These are phyloP conservation scores for Leptopilina drosophilae DNA, from an alignment of 2,888 invertebrate genomes.

Conservation along the genomic window DNA sequence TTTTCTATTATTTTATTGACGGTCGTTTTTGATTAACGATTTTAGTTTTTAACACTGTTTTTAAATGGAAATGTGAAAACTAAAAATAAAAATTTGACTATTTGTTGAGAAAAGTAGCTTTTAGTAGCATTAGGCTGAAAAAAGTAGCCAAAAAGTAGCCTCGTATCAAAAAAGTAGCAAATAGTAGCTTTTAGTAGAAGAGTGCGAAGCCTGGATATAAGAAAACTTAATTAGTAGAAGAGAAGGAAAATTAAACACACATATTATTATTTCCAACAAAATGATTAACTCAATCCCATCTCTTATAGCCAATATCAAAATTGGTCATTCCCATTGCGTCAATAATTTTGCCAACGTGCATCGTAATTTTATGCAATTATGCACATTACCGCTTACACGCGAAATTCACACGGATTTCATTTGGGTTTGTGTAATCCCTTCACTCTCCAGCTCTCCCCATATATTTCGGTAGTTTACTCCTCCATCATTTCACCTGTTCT, in stretches of 20 bases:
- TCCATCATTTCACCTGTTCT: constrained; percentile 29
- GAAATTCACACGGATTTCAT: constrained; percentile 48
- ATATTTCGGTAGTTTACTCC: constrained; percentile 41
- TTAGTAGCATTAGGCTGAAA: too few species aligned
- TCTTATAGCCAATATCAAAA: constrained; percentile 26
- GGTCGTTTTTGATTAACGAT: too few species aligned
- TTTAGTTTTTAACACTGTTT: too few species aligned
- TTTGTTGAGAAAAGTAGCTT: too few species aligned
- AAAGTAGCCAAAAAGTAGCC: too few species aligned
- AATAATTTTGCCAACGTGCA: constrained; percentile 55
- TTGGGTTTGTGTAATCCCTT: constrained; percentile 44
- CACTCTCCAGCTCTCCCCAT: background rate
- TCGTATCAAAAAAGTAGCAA: too few species aligned
- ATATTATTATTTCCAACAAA: constrained; percentile 15
- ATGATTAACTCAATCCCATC: constrained; percentile 30
- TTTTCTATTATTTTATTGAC: too few species aligned
- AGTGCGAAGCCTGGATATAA: background rate
- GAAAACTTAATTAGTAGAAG: background rate
- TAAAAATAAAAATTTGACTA: too few species aligned
- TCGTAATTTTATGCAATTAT: constrained; percentile 74
- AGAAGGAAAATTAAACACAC: background rate
- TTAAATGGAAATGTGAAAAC: too few species aligned
- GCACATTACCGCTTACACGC: constrained; percentile 65
- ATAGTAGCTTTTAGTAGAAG: too few species aligned
- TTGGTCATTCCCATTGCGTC: constrained; percentile 49